Percentiles rank a stretch among this genome's conserved stretches.
These are phyloP conservation scores for Smittia aterrima DNA, from an alignment of 2,888 invertebrate genomes.

Conservation along the genomic window DNA sequence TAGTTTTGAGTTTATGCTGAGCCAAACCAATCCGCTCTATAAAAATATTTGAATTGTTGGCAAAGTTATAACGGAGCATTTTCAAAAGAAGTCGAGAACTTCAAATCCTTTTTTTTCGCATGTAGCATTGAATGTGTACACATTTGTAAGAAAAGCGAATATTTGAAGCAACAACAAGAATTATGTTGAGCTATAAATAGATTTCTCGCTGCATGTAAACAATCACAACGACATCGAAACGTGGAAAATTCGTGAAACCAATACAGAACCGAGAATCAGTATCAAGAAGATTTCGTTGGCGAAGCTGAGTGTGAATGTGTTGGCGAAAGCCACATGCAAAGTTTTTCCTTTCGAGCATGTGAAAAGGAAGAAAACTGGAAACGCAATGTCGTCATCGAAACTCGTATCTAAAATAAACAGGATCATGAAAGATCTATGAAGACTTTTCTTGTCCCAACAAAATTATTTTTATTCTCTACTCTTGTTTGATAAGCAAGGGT, in stretches of 20 bases:
- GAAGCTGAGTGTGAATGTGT: background rate
- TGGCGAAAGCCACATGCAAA: background rate
- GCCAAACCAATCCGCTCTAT: too few relatives aligned
- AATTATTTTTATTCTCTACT: too few relatives aligned
- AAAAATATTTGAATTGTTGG: too few relatives aligned
- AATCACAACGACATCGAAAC: background rate
- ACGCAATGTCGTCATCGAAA: slow-evolving; percentile 40
- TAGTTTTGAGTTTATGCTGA: too few relatives aligned
- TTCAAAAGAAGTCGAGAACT: too few relatives aligned
- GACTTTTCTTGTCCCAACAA: background rate
- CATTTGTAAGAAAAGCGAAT: background rate
- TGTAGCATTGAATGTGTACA: background rate
- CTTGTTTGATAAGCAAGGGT: background rate
- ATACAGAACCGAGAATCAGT: background rate
- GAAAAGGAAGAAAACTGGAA: slow-evolving; percentile 1
- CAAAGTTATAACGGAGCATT: too few relatives aligned
- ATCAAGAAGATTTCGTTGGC: background rate
- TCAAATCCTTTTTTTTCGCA: background rate
- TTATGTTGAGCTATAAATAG: slow-evolving; percentile 41
- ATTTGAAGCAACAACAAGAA: slow-evolving; percentile 37
- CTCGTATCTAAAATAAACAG: background rate
- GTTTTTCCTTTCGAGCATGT: background rate
- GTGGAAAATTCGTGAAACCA: background rate
- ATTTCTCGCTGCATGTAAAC: slow-evolving; percentile 38
- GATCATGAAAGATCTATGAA: background rate